Evolutionary conservation across 2,888 invertebrate species (phyloP).

Genomic region (Melipona beecheii): DNA sequence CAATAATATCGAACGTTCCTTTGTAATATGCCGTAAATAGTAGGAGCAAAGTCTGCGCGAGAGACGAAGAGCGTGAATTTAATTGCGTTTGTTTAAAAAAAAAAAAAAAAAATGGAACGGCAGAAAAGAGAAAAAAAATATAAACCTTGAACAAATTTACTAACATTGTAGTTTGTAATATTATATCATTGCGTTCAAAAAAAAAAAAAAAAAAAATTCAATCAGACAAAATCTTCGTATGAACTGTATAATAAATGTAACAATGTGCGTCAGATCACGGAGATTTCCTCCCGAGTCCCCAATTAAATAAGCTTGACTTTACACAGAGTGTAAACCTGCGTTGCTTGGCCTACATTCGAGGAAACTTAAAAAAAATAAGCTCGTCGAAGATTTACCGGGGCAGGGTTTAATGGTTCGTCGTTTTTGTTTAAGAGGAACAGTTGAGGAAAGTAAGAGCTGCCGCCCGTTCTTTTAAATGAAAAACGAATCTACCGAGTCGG

Average conservation of each 20-base stretch:
- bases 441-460: neutral
- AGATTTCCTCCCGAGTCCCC: conserved; percentile 28
- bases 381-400: conserved; percentile 12
- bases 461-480: conserved; percentile 10
- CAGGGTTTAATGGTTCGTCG: neutral
- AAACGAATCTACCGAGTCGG: conserved; percentile 16
- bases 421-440: neutral
- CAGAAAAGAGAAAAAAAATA: too few relatives aligned
- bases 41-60: neutral
- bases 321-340: neutral
- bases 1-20: conserved; percentile 43
- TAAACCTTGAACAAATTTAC: too few relatives aligned
- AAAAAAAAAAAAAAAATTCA: neutral
- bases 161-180: too few relatives aligned
- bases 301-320: conserved; percentile 36
- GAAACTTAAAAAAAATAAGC: conserved; percentile 17
- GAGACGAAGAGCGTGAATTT: neutral
- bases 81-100: neutral
- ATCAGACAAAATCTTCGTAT: neutral
- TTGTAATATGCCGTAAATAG: conserved; percentile 26
- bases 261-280: neutral
- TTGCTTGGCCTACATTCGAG: conserved; percentile 52
- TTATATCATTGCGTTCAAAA: neutral
- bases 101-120: neutral
- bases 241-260: neutral